phyloP scores from a whole-genome alignment of 1,140 invertebrate species.

The Diorhabda sublineata region DNA sequence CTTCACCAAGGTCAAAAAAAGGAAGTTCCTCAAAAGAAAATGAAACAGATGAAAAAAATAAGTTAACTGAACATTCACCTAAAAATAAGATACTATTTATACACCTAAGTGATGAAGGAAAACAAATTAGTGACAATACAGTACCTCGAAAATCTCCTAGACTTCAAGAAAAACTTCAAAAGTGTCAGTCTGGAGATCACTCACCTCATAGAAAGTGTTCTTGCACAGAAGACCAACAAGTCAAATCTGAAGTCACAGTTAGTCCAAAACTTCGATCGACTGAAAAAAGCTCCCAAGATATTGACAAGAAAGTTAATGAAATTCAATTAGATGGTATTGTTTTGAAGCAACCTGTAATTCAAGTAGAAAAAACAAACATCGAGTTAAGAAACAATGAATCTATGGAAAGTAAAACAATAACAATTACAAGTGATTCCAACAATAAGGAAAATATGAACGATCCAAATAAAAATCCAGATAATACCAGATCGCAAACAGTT shows the following conservation, averaged over 20 bases:
- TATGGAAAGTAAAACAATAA: conserved; percentile 11
- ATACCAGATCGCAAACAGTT: not conserved
- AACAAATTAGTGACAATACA: not conserved
- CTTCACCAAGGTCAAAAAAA: not conserved
- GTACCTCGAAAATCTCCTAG: conserved; percentile 23
- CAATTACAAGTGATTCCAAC: conserved; percentile 13
- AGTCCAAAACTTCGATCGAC: not conserved
- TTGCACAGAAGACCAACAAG: not conserved
- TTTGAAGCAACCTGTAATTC: not conserved
- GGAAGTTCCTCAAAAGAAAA: too few relatives aligned
- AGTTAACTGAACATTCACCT: not conserved
- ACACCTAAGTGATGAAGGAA: not conserved
- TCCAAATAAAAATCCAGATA: not conserved
- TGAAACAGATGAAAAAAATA: not conserved
- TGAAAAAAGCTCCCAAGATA: not conserved
- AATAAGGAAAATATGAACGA: conserved; percentile 26
- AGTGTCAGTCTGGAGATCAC: not conserved
- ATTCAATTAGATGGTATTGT: conserved; percentile 1
- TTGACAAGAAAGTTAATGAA: not conserved
- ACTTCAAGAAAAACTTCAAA: conserved; percentile 7
- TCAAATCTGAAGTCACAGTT: not conserved
- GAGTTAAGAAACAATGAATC: conserved; percentile 9
- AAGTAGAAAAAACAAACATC: not conserved
- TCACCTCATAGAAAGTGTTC: not conserved
- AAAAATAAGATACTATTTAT: not conserved